Evolutionary conservation across 2,888 invertebrate species (phyloP).

Genomic region (Cantharis rustica): DNA sequence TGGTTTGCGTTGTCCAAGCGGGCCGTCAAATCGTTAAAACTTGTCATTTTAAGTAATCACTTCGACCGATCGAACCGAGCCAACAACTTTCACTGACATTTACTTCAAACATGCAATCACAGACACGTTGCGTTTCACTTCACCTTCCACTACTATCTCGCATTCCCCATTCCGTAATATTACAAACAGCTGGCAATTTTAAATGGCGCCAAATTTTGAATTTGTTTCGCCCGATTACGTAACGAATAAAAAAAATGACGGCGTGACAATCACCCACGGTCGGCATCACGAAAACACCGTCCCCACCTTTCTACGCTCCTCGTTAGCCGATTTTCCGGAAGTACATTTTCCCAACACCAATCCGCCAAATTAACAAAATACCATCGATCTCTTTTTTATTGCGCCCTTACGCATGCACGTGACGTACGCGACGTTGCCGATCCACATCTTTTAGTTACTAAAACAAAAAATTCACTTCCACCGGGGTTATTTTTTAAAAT

Average conservation of each 20-base stretch:
- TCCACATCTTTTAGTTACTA: background rate
- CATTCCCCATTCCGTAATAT: background rate
- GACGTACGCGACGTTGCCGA: background rate
- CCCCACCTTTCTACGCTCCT: background rate
- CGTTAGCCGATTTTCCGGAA: background rate
- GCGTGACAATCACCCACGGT: background rate
- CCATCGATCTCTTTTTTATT: background rate
- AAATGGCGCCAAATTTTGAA: constrained; percentile 1
- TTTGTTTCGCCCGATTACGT: background rate
- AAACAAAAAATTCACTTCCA: background rate
- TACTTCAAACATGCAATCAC: background rate
- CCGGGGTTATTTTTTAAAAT: background rate
- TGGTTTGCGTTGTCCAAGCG: constrained; percentile 34
- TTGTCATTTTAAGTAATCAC: constrained; percentile 12
- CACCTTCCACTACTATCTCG: background rate
- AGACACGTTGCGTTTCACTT: constrained; percentile 4
- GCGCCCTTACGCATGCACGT: background rate
- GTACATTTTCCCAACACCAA: background rate
- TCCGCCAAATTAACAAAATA: background rate
- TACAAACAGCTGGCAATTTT: background rate
- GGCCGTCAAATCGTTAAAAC: constrained; percentile 14
- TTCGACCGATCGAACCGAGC: background rate
- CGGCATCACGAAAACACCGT: background rate
- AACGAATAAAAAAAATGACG: background rate
- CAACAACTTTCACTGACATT: constrained; percentile 4